Base-by-base conservation (phyloP, 2,888 invertebrate species). In the Spodoptera littoralis region DNA sequence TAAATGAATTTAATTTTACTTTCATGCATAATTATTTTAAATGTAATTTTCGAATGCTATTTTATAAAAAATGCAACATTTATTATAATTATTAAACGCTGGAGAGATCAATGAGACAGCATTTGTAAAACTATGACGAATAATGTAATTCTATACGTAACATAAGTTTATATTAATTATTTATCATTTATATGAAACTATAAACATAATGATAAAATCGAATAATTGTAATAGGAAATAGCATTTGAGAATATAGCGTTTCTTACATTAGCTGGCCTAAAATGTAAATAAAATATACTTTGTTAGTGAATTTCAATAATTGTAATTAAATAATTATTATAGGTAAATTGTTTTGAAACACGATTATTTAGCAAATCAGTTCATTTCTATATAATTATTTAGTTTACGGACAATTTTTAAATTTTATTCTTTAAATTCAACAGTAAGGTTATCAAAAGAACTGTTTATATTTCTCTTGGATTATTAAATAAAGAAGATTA, bases 401-500 rank as follows among this genome's bases (percentile, higher is more conserved):
- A 46, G 49, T 70, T 55, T 1, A 61, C 13, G 44, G 12, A 41
- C 41, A n/a, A 27, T 44, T 53, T 60, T 50, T 1, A 36, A 50
- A 51, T 46, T 43, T 36, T 47, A 49, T 67, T 66, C 22, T 75
- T 78, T 76, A 54, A 56, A 60, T 55, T 71, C 49, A 61, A 70
- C 64, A 68, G 42, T 82, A 79, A 78, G 65, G 69, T 76, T 73
- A 79, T 68, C 48, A 74, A 81, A 73, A 63, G 75, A 83, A 80
- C 76, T 77, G 81, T 88, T 87, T 88, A 82, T 85, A 87, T 85
- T 86, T 86, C 76, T 85, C 87, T 88, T 84, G 75, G 80, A 84
- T 85, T 87, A 85, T 81, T 84, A 77, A 91, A 88, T 91, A 90
- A 90, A 91, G 79, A 81, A 76, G 74, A 84, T 81, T 81, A 75